These are phyloP conservation scores for Tortrix viridana DNA, from an alignment of 2,888 invertebrate species.

Conservation along the genomic window DNA sequence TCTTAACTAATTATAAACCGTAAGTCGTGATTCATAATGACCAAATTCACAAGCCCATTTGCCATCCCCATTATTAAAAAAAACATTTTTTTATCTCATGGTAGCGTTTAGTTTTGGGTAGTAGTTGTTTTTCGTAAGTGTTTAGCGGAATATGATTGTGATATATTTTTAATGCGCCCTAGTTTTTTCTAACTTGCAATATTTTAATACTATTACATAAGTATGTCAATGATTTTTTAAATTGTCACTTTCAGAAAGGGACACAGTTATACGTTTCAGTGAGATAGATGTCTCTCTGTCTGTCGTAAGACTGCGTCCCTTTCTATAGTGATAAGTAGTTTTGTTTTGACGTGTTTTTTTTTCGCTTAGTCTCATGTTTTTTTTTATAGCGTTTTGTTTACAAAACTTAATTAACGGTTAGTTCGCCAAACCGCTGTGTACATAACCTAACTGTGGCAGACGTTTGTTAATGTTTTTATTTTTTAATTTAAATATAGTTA, in stretches of 20 bases:
- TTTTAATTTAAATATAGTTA: slow-evolving; percentile 5
- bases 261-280: not conserved
- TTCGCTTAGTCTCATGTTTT: slow-evolving; percentile 20
- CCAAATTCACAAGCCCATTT: not conserved
- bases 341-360: slow-evolving; percentile 29
- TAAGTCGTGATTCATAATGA: slow-evolving; percentile 2
- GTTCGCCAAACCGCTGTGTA: slow-evolving; percentile 3
- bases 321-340: not conserved
- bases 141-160: slow-evolving; percentile 41
- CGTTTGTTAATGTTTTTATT: not conserved
- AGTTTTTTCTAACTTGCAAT: slow-evolving; percentile 44
- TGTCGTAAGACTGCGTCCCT: slow-evolving; percentile 1
- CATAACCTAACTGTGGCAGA: slow-evolving; percentile 4
- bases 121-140: slow-evolving; percentile 41
- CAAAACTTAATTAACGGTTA: slow-evolving; percentile 15
- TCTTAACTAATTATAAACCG: slow-evolving; percentile 7
- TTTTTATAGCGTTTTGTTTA: slow-evolving; percentile 22
- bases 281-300: not conserved
- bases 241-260: not conserved
- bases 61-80: slow-evolving; percentile 27
- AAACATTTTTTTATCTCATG: slow-evolving; percentile 44
- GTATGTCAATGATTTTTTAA: slow-evolving; percentile 26
- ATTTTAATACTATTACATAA: slow-evolving; percentile 35
- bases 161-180: slow-evolving; percentile 50
- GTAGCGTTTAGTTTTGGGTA: slow-evolving; percentile 42